Percentiles rank a stretch among this genome's conserved stretches.
These are phyloP conservation scores for Patella depressa DNA, from an alignment of 2,888 invertebrate genomes.

Conservation along the genomic window DNA sequence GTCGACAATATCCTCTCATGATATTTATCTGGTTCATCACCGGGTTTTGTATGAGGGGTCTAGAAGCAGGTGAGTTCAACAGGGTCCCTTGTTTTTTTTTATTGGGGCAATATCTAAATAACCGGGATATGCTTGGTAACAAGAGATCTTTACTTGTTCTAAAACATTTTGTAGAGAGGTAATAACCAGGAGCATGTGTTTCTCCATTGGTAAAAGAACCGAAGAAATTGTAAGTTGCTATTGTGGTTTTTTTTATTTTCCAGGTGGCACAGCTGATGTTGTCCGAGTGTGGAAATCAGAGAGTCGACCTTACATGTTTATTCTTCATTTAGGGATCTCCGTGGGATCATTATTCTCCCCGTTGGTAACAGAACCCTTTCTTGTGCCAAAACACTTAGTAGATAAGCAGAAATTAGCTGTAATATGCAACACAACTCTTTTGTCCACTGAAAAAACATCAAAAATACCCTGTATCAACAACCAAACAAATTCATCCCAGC, in stretches of 20 bases:
- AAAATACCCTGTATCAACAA: not conserved
- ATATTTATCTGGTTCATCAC: slow-evolving; percentile 48
- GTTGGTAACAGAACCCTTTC: not conserved
- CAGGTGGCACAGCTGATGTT: not conserved
- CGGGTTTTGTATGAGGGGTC: slow-evolving; percentile 63
- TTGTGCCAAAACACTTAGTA: not conserved
- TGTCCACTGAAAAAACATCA: no score
- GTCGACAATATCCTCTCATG: slow-evolving; percentile 48
- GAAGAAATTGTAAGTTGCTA: no score
- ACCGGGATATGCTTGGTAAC: no score
- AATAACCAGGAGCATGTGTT: no score
- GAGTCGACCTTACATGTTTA: not conserved
- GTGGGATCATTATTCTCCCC: not conserved
- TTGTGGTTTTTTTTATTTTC: not conserved
- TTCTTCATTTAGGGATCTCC: not conserved
- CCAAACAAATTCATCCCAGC: not conserved
- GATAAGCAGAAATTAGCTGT: not conserved
- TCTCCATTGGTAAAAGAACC: no score
- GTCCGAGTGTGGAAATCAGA: not conserved
- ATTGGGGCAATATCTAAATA: no score
- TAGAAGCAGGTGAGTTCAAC: slow-evolving; percentile 31
- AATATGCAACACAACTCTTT: no score
- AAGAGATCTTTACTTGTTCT: no score
- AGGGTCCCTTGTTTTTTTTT: no score
- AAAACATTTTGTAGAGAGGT: no score